Conservation (phyloP, 2,113 vertebrate species). For the mouse (Mus musculus) region GRCm39 chr8:12533501-12534000, state of each 20-base stretch:
- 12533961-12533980: background rate
- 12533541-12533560: background rate
- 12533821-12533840: too few species aligned
- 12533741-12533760: background rate
- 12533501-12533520: background rate
- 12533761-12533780: too few species aligned
- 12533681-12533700: background rate
- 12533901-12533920: background rate
- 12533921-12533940: rapidly evolving
- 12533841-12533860: background rate
- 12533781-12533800: background rate
- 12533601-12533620: background rate
- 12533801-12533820: too few species aligned
- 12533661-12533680: background rate
- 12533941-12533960: background rate
- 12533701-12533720: background rate
- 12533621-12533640: rapidly evolving
- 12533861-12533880: background rate
- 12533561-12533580: background rate
- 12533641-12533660: background rate
- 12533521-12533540: background rate
- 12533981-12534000: background rate
- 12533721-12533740: background rate
- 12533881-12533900: background rate
- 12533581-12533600: background rate